Base-by-base conservation (phyloP, 2,797 vertebrate species). In the Pyrrhura leucotis region DNA sequence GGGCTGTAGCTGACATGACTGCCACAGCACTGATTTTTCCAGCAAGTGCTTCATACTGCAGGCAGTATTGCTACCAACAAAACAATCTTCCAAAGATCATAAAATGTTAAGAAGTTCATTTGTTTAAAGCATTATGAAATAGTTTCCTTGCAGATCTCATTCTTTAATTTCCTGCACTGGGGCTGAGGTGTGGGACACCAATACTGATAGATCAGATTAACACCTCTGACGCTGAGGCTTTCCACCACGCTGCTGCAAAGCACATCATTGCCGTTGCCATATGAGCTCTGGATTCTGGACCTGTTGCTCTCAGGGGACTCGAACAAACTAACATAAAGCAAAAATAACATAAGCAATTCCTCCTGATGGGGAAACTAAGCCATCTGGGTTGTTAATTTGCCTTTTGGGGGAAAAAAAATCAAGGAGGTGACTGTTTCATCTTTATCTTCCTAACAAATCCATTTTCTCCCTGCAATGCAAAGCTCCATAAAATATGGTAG, bases 111-210 rank as follows among this genome's bases (percentile, higher is more conserved):
- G 96, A 94, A 97, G 97, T 96, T 96, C 97, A 95, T 97, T 97
- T 97, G 97, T 97, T 97, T 97, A 97, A 97, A 97, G 92, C 91
- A 92, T 96, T 94, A 95, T 97, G 95, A 96, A 97, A 97, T n/a
- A 92, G 95, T 84, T 95, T 82, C 85, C 95, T 94, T 73, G 82
- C 95, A 93, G 95, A 96, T 95, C 91, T 95, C 93, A 33, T 86
- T 89, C 92, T 97, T 97, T 97, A 97, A 97, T 97, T 97, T 97
- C 97, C 96, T 97, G 96, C 95, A 69, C 39, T 1, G 23, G 85
- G 79, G 81, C 93, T n/a, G 93, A 95, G 89, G 96, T 96, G 96
- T 93, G 93, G 95, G 95, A 95, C 97, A 97, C 94, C 97, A 94
- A 93, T 95, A 96, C 47, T 95, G 94, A 75, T 6, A 78, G 89